Evolutionary conservation across 2,797 vertebrate genomes (phyloP).

Genomic region (Loriculus beryllinus): DNA sequence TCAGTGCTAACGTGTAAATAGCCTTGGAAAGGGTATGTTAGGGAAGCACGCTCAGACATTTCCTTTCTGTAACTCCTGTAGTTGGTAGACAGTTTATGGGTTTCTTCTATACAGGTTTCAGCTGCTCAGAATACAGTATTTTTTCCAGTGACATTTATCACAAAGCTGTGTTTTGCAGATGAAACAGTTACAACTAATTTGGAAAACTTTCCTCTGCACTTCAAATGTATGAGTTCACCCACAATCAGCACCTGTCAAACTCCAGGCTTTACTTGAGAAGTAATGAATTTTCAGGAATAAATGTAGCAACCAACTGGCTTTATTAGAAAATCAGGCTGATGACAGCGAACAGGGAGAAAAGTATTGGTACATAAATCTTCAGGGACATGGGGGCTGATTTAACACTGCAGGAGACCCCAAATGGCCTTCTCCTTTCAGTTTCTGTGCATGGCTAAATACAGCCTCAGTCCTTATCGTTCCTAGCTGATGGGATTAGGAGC

Average conservation of each 20-base stretch:
- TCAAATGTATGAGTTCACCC: not conserved
- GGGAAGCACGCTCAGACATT: not conserved
- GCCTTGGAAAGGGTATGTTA: not conserved
- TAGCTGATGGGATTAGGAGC: not conserved
- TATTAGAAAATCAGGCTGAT: not conserved
- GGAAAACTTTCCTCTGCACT: not conserved
- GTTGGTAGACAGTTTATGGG: not conserved
- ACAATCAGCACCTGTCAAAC: not conserved
- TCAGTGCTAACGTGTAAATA: not conserved
- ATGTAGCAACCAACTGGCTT: not conserved
- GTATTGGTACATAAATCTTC: not conserved
- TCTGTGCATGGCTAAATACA: not conserved
- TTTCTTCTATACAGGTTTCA: not conserved
- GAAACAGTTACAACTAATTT: not conserved
- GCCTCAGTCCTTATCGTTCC: not conserved
- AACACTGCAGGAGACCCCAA: not conserved
- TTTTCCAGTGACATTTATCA: not conserved
- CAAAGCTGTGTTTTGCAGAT: not conserved
- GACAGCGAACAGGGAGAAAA: not conserved
- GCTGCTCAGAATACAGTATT: not conserved
- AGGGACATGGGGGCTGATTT: not conserved
- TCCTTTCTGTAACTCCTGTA: not conserved
- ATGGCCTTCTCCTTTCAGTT: not conserved
- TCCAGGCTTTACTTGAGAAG: fast-evolving
- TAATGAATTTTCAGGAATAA: not conserved